Evolutionary conservation across 2,113 vertebrate genomes (phyloP).

Genomic region (Balaenoptera acutorostrata): DNA sequence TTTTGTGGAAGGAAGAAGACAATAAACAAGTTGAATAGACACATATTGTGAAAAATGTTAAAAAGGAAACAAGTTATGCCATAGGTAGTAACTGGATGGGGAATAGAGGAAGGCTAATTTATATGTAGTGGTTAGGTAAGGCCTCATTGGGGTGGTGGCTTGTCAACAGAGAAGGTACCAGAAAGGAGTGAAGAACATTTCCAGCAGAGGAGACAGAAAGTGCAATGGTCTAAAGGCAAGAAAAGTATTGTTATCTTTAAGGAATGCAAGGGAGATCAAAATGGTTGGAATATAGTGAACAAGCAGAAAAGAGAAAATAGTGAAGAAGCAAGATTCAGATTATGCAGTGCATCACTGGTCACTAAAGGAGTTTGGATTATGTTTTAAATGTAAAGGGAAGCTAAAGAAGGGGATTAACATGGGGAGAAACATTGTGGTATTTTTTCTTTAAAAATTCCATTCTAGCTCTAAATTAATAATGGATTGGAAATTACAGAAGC

Average conservation of each 20-base stretch:
- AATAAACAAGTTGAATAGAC: neutral
- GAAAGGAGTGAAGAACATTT: neutral
- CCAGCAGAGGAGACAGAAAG: neutral
- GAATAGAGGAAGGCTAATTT: neutral
- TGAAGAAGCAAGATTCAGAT: neutral
- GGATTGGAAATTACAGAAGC: neutral
- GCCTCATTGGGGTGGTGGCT: neutral
- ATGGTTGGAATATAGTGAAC: neutral
- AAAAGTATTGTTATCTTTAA: neutral
- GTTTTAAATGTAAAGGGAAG: neutral
- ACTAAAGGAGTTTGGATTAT: neutral
- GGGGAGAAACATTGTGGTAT: neutral
- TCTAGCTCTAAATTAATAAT: neutral
- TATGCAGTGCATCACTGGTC: neutral
- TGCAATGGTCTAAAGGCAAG: neutral
- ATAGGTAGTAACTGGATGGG: neutral
- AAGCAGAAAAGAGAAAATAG: neutral
- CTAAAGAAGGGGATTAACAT: neutral
- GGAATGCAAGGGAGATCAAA: neutral
- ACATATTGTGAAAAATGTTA: neutral
- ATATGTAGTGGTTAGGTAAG: neutral
- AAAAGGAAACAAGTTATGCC: neutral
- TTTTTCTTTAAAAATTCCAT: neutral
- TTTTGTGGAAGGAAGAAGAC: neutral
- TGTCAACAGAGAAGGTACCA: neutral